These are phyloP conservation scores for Anastatus disparis DNA, from an alignment of 1,140 invertebrate species.

Conservation along the genomic window DNA sequence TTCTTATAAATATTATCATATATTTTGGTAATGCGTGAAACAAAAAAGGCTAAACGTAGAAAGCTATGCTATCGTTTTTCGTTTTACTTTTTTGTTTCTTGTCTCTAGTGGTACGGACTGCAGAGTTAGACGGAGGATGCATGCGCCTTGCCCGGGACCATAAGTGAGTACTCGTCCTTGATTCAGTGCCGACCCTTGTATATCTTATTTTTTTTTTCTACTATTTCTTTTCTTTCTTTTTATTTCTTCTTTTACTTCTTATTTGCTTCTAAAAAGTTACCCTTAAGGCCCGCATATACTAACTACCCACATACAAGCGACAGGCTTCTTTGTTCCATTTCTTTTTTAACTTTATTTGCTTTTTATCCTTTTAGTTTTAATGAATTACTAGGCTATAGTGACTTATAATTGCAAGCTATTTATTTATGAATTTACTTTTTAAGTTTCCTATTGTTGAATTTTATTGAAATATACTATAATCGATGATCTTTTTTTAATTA, in stretches of 20 bases:
- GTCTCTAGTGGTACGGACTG: constrained; percentile 68
- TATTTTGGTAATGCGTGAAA: constrained; percentile 3
- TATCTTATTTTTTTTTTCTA: too few relatives aligned
- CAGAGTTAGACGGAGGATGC: constrained; percentile 69
- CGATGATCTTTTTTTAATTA: background rate
- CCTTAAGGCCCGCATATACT: background rate
- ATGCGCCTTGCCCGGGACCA: constrained; percentile 68
- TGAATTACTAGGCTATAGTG: background rate
- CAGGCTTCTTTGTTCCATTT: background rate
- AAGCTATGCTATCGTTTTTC: constrained; percentile 52
- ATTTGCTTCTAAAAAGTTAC: too few relatives aligned
- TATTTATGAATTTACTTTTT: background rate
- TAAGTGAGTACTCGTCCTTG: constrained; percentile 64
- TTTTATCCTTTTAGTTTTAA: background rate
- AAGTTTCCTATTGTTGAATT: background rate
- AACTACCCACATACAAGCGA: background rate
- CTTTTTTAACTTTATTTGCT: background rate
- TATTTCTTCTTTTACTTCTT: too few relatives aligned
- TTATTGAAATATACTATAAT: too few relatives aligned
- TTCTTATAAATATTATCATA: constrained; percentile 9
- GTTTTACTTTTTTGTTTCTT: constrained; percentile 64
- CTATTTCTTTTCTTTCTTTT: too few relatives aligned
- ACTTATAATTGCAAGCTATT: background rate
- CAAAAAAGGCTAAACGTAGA: constrained; percentile 40
- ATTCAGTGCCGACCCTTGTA: constrained; percentile 45